Conservation (phyloP, 2,888 invertebrate genomes). For the Carpatolechia fugitivella region DNA sequence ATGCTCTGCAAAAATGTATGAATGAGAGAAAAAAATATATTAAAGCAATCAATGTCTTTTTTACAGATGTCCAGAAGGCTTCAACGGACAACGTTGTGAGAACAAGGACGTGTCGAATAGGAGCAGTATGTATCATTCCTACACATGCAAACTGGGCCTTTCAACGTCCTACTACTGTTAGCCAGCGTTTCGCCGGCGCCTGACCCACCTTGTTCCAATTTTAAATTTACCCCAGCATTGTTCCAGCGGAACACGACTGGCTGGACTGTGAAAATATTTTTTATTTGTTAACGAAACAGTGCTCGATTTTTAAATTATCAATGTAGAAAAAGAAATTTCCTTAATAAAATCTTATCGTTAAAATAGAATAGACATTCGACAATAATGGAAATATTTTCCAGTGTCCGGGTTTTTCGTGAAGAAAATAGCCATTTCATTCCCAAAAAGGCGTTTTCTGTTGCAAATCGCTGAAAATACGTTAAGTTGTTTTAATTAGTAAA, state of each 20-base stretch:
- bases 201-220: conserved; percentile 71
- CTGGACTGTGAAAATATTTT: conserved; percentile 46
- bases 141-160: conserved; percentile 88
- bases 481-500: conserved; percentile 21
- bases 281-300: conserved; percentile 25
- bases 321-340: conserved; percentile 6
- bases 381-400: conserved; percentile 9
- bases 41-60: conserved; percentile 12
- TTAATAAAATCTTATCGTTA: background rate
- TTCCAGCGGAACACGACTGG: conserved; percentile 41
- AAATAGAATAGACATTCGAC: background rate
- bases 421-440: conserved; percentile 1
- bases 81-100: conserved; percentile 88
- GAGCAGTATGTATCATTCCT: conserved; percentile 89
- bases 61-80: conserved; percentile 89
- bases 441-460: conserved; percentile 6
- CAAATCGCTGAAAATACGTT: conserved; percentile 11
- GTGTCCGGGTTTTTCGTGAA: conserved; percentile 9
- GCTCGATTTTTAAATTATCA: conserved; percentile 5
- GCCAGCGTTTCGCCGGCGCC: conserved; percentile 62
- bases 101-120: conserved; percentile 86
- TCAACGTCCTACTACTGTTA: conserved; percentile 89
- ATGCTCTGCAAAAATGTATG: too few relatives aligned
- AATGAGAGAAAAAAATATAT: background rate
- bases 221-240: conserved; percentile 52